phyloP scores from a whole-genome alignment of 2,113 vertebrate genomes.

The Scomber scombrus region DNA sequence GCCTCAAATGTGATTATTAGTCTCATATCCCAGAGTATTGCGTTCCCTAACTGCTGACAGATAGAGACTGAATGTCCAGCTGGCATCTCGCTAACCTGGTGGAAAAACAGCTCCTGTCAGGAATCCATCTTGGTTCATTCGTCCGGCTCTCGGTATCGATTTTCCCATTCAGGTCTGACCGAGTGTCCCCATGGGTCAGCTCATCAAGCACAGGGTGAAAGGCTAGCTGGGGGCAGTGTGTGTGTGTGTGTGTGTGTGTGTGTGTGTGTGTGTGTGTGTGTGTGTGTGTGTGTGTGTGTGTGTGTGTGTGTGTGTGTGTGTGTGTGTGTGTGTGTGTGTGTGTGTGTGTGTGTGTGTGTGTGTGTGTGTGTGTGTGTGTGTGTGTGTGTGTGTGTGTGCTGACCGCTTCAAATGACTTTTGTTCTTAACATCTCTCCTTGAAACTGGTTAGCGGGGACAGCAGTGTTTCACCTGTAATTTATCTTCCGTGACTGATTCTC shows the following conservation, averaged over 20 bases:
- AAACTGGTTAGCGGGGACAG: constrained; percentile 29
- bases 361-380: too few species aligned
- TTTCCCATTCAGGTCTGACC: constrained; percentile 25
- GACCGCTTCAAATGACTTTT: constrained; percentile 12
- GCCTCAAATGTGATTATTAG: too few species aligned
- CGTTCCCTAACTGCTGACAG: neutral
- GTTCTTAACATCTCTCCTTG: constrained; percentile 22
- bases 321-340: neutral
- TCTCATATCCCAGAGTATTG: too few species aligned
- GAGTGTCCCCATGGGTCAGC: constrained; percentile 31
- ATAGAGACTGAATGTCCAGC: constrained; percentile 1
- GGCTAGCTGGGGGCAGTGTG: constrained; percentile 15
- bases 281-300: too few species aligned
- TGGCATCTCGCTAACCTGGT: constrained; percentile 10
- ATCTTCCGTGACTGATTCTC: neutral
- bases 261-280: neutral
- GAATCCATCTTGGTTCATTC: constrained; percentile 36
- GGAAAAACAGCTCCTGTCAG: constrained; percentile 40
- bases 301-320: neutral
- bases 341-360: neutral
- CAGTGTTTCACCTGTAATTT: constrained; percentile 15
- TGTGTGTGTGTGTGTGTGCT: neutral
- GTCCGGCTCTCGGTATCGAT: constrained; percentile 38
- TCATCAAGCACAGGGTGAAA: constrained; percentile 43
- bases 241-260: constrained; percentile 2